Conservation (phyloP, 2,888 invertebrate species). For the Petrolisthes manimaculis region DNA sequence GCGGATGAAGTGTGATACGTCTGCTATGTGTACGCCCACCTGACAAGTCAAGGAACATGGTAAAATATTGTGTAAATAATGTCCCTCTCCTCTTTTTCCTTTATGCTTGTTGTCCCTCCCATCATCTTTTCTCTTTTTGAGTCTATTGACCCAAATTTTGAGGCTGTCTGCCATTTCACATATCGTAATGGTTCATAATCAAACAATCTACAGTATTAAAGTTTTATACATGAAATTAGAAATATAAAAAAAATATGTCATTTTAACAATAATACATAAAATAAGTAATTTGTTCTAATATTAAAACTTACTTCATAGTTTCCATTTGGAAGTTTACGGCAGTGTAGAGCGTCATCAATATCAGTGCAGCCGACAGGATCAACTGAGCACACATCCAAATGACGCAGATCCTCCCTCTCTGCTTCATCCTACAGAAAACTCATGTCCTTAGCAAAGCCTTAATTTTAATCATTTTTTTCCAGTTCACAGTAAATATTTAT, state of each 20-base stretch:
- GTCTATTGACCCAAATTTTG: too few relatives aligned
- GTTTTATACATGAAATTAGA: too few relatives aligned
- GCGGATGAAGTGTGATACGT: conserved; percentile 96
- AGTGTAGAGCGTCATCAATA: conserved; percentile 98
- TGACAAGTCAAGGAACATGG: conserved; percentile 67
- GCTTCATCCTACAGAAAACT: conserved; percentile 76
- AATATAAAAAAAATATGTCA: too few relatives aligned
- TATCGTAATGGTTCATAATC: too few relatives aligned
- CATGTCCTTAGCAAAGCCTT: background rate
- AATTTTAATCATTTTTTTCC: too few relatives aligned
- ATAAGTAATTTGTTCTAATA: too few relatives aligned
- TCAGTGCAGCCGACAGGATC: conserved; percentile 99
- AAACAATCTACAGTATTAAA: too few relatives aligned
- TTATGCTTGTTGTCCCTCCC: background rate
- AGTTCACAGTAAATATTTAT: too few relatives aligned
- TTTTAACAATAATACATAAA: too few relatives aligned
- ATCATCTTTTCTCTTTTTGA: background rate
- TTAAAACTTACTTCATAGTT: conserved; percentile 76
- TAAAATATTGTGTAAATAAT: too few relatives aligned
- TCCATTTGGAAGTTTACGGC: conserved; percentile 80
- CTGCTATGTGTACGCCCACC: conserved; percentile 98
- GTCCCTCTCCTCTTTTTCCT: too few relatives aligned
- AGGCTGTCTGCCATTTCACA: too few relatives aligned
- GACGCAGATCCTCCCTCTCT: conserved; percentile 85
- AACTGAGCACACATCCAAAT: conserved; percentile 90